Conservation (phyloP, 2,888 invertebrate genomes). For the Tetranychus truncatus region DNA sequence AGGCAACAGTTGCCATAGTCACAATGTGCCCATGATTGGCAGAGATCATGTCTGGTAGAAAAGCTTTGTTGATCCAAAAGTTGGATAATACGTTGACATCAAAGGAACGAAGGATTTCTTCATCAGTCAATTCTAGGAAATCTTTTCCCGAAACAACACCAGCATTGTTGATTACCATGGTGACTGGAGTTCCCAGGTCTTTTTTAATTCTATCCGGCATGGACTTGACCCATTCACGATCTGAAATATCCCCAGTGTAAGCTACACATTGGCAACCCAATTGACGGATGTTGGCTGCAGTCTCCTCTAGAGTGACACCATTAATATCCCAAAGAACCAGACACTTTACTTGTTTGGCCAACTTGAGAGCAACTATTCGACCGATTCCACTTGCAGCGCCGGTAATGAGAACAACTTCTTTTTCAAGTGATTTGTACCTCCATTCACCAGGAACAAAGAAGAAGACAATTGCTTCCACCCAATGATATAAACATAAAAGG, state of each 20-base stretch:
- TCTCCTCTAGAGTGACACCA: constrained; percentile 57
- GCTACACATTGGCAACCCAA: constrained; percentile 54
- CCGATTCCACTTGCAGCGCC: constrained; percentile 81
- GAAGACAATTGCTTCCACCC: constrained; percentile 3
- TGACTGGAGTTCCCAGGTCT: constrained; percentile 56
- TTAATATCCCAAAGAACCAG: constrained; percentile 56
- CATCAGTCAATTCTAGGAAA: constrained; percentile 63
- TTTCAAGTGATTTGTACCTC: background rate
- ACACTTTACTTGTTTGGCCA: constrained; percentile 44
- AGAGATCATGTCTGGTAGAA: constrained; percentile 73
- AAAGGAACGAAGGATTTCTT: constrained; percentile 66
- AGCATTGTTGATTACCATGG: constrained; percentile 76
- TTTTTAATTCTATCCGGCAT: constrained; percentile 51
- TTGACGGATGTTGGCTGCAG: constrained; percentile 48
- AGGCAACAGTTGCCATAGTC: constrained; percentile 76
- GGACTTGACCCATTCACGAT: constrained; percentile 58
- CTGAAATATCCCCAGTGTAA: constrained; percentile 62
- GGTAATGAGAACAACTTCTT: constrained; percentile 59
- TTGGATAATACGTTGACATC: constrained; percentile 73
- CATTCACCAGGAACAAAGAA: background rate
- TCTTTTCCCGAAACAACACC: constrained; percentile 65
- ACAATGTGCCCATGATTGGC: constrained; percentile 76
- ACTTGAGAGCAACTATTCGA: constrained; percentile 49
- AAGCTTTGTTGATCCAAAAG: constrained; percentile 66
- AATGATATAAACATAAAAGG: background rate